Evolutionary conservation across 2,888 invertebrate genomes (phyloP).

Genomic region (Amphipoea oculea): DNA sequence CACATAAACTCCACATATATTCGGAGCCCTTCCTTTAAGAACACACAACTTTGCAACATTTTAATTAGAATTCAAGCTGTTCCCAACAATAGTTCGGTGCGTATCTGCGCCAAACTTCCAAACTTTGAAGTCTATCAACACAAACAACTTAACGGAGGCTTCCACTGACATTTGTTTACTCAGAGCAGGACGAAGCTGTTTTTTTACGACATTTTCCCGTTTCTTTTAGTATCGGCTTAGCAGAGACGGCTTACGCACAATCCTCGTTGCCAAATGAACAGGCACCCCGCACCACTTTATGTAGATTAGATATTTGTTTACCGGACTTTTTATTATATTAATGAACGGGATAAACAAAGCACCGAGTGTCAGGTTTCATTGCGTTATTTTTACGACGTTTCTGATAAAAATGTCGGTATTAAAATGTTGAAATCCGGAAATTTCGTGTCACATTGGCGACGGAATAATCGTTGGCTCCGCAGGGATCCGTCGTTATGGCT

Average conservation of each 20-base stretch:
- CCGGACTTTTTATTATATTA: slow-evolving; percentile 49
- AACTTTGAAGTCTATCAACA: slow-evolving; percentile 58
- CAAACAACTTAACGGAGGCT: slow-evolving; percentile 54
- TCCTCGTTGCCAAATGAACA: slow-evolving; percentile 40
- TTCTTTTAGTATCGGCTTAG: slow-evolving; percentile 59
- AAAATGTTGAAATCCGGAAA: slow-evolving; percentile 36
- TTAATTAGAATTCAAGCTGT: slow-evolving; percentile 59
- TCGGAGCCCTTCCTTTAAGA: slow-evolving; percentile 49
- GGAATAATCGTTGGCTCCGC: slow-evolving; percentile 1
- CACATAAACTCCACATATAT: slow-evolving; percentile 38
- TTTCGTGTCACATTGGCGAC: slow-evolving; percentile 19
- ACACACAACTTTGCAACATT: slow-evolving; percentile 54
- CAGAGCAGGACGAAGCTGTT: slow-evolving; percentile 45
- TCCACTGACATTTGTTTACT: slow-evolving; percentile 54
- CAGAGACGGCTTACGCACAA: slow-evolving; percentile 49
- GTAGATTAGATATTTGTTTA: slow-evolving; percentile 68
- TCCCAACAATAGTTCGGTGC: slow-evolving; percentile 53
- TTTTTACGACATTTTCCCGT: slow-evolving; percentile 62
- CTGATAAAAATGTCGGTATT: slow-evolving; percentile 41
- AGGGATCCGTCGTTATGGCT: slow-evolving; percentile 24
- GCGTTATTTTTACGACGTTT: slow-evolving; percentile 56
- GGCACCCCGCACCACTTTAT: slow-evolving; percentile 51
- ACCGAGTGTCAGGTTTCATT: slow-evolving; percentile 58
- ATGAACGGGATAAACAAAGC: slow-evolving; percentile 52
- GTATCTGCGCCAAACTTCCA: slow-evolving; percentile 47